Evolutionary conservation across 1,140 invertebrate species (phyloP).

Genomic region (Drosophila ambigua): DNA sequence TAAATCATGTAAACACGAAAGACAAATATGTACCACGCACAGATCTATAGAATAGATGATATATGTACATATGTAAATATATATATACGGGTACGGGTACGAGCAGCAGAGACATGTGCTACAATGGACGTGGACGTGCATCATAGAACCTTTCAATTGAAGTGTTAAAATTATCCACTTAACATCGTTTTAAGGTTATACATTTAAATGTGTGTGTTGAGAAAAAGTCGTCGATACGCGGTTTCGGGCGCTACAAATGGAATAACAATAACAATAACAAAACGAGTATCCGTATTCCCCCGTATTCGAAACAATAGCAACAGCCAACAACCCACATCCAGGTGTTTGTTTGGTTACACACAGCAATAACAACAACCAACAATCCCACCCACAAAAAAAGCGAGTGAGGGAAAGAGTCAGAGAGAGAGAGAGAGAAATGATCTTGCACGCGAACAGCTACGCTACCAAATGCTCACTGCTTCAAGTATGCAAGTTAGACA

Average conservation of each 20-base stretch:
- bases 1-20: constrained; percentile 63
- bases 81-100: not conserved
- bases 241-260: not conserved
- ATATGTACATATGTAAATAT: constrained; percentile 3
- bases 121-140: constrained; percentile 42
- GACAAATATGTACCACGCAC: constrained; percentile 64
- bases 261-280: constrained; percentile 18
- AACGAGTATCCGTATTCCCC: not conserved
- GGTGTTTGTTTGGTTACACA: not conserved
- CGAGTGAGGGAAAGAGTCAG: too few relatives aligned
- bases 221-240: constrained; percentile 30
- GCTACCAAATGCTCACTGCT: constrained; percentile 21
- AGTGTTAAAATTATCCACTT: constrained; percentile 80
- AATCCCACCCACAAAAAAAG: not conserved
- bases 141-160: constrained; percentile 75
- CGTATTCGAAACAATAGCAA: constrained; percentile 3
- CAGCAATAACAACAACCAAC: constrained; percentile 6
- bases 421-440: constrained; percentile 10
- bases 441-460: not conserved
- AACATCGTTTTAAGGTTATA: constrained; percentile 78
- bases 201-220: constrained; percentile 57
- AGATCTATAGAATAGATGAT: not conserved
- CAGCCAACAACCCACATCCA: not conserved
- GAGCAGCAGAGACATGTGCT: constrained; percentile 2
- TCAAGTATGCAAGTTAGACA: constrained; percentile 40